Conservation (phyloP, 2,888 invertebrate genomes). For the Volucella inflata region DNA sequence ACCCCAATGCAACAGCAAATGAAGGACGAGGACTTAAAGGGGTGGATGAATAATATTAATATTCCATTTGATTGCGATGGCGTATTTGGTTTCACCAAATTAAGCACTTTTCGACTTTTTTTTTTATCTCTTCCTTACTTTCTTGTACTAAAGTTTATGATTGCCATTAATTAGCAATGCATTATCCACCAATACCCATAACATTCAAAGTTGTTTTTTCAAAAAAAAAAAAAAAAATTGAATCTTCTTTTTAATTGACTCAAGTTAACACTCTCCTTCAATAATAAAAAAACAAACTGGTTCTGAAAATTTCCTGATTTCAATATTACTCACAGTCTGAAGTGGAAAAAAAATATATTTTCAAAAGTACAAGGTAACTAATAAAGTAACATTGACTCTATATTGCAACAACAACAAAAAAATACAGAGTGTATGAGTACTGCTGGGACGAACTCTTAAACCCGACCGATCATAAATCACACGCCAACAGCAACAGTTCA, state of each 20-base stretch:
- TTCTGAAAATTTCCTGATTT: slow-evolving; percentile 23
- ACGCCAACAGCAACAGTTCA: slow-evolving; percentile 1
- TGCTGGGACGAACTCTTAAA: background rate
- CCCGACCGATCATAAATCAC: slow-evolving; percentile 27
- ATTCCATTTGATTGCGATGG: too few species aligned
- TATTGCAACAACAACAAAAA: slow-evolving; percentile 1
- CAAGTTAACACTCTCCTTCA: background rate
- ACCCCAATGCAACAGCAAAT: too few species aligned
- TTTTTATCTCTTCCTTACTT: too few species aligned
- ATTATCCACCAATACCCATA: background rate
- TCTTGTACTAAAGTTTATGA: background rate
- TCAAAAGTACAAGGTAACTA: slow-evolving; percentile 1
- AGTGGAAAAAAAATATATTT: slow-evolving; percentile 1
- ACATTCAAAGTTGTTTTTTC: background rate
- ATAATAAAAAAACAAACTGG: background rate
- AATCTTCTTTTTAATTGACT: slow-evolving; percentile 2
- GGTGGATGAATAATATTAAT: too few species aligned
- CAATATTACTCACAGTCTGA: slow-evolving; percentile 3
- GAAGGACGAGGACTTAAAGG: too few species aligned
- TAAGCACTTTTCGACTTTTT: too few species aligned
- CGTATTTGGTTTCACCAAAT: too few species aligned
- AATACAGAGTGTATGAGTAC: background rate
- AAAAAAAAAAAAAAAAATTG: background rate
- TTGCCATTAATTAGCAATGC: slow-evolving; percentile 8
- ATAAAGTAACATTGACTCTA: background rate